A percentile compares a stretch with the other conserved stretches of the same genome.
phyloP scores from a whole-genome alignment of 53 echinoderm and acorn worm species.

The Astropecten irregularis region DNA sequence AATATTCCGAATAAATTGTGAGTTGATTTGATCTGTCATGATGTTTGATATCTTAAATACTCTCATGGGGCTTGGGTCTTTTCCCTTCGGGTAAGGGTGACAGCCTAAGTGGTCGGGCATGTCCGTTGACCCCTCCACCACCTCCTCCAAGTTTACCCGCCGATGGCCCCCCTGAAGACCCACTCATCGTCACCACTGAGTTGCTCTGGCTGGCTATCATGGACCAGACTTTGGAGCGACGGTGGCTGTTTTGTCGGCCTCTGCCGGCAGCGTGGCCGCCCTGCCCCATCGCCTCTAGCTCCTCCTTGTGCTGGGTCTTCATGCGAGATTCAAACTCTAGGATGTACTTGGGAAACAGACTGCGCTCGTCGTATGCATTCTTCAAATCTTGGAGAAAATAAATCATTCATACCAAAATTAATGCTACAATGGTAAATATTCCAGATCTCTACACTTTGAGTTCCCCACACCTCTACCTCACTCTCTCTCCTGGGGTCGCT shows the following conservation, averaged over 20 bases:
- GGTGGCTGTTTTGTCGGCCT: not conserved
- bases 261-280: not conserved
- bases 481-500: too few species aligned
- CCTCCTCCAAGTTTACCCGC: not conserved
- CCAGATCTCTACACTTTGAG: too few species aligned
- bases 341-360: constrained; percentile 91
- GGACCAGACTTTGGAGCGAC: constrained; percentile 36
- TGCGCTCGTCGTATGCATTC: constrained; percentile 87
- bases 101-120: constrained; percentile 23
- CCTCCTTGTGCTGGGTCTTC: constrained; percentile 73
- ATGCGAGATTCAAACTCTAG: constrained; percentile 86
- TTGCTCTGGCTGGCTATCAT: constrained; percentile 29
- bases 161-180: not conserved
- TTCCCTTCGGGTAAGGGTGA: constrained; percentile 48
- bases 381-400: constrained; percentile 64
- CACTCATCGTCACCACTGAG: not conserved
- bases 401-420: too few species aligned
- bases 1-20: too few species aligned
- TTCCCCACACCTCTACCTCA: too few species aligned
- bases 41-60: not conserved
- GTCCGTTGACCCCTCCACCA: not conserved
- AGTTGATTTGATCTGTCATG: too few species aligned
- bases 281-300: constrained; percentile 50
- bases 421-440: not conserved
- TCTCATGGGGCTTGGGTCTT: constrained; percentile 36